phyloP scores from a whole-genome alignment of 2,797 vertebrate species.

The Enteromius unitaeniatus region DNA sequence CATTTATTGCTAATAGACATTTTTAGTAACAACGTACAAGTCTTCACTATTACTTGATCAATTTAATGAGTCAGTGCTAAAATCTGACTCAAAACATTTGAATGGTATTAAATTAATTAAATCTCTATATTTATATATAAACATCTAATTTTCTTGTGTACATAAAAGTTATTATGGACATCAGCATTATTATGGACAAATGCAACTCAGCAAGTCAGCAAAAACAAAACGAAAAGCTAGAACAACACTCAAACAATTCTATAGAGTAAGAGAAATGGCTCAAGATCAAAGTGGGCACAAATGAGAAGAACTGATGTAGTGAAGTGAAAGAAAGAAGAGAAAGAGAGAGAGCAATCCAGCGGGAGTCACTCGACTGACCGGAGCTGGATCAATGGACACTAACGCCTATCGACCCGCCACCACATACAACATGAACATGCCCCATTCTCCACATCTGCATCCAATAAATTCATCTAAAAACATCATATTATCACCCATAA shows the following conservation, averaged over 20 bases:
- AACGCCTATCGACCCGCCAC: constrained; percentile 83
- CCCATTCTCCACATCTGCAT: constrained; percentile 43
- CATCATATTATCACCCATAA: constrained; percentile 23
- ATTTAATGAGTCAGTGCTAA: not conserved
- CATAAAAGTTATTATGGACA: not conserved
- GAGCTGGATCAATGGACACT: constrained; percentile 84
- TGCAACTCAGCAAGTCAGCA: not conserved
- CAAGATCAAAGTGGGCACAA: constrained; percentile 50
- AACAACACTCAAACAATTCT: constrained; percentile 47
- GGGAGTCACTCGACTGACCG: constrained; percentile 82
- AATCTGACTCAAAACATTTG: not conserved
- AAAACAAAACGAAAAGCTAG: constrained; percentile 25
- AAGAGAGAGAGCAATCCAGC: constrained; percentile 67
- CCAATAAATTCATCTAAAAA: constrained; percentile 43
- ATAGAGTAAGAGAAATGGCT: constrained; percentile 49
- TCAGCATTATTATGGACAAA: not conserved
- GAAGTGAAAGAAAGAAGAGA: constrained; percentile 54
- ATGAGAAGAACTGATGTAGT: constrained; percentile 64
- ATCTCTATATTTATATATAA: not conserved
- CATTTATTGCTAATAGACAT: not conserved
- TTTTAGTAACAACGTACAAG: not conserved
- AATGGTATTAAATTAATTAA: not conserved
- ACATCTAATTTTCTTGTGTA: not conserved
- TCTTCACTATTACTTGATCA: not conserved
- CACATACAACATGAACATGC: constrained; percentile 53